Evolutionary conservation across 2,113 vertebrate species (phyloP).

Genomic region (Siphamia tubifer): DNA sequence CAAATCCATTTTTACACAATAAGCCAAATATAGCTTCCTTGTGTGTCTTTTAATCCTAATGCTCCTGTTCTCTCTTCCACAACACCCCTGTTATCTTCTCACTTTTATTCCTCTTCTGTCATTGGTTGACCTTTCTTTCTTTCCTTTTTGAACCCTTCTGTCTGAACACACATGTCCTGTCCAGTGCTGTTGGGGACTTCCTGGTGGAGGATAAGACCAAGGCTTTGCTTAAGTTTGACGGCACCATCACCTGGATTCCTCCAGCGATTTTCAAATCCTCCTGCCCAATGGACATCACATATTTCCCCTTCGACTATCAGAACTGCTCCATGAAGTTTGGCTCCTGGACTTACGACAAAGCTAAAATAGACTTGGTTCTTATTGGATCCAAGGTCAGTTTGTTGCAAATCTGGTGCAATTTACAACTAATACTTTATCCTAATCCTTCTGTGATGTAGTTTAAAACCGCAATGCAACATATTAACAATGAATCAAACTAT

Average conservation of each 20-base stretch:
- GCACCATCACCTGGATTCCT: conserved; percentile 92
- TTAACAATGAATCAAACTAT: too few relatives aligned
- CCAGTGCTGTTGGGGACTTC: conserved; percentile 91
- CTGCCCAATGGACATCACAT: conserved; percentile 99
- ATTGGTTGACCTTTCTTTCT: conserved; percentile 15
- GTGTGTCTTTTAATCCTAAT: conserved; percentile 8
- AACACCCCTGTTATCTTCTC: conserved; percentile 8
- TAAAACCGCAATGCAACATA: too few relatives aligned
- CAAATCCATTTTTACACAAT: conserved; percentile 7
- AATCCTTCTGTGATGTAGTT: too few relatives aligned
- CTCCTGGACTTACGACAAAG: conserved; percentile 97
- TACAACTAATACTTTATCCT: too few relatives aligned
- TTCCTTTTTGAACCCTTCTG: neutral
- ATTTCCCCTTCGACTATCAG: conserved; percentile 98
- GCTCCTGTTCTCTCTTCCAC: neutral
- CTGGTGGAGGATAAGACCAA: conserved; percentile 95
- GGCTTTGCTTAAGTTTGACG: conserved; percentile 90
- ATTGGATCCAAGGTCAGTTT: conserved; percentile 89
- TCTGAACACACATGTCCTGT: neutral
- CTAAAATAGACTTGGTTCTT: conserved; percentile 94
- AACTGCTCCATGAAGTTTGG: conserved; percentile 98
- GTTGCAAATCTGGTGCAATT: too few relatives aligned
- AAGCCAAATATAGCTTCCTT: neutral
- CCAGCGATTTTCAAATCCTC: conserved; percentile 97
- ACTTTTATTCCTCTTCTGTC: conserved; percentile 21